Evolutionary conservation across 2,113 vertebrate genomes (phyloP), one percentile per base, ranked within the genome.

Genomic region (Engystomops pustulosus): DNA sequence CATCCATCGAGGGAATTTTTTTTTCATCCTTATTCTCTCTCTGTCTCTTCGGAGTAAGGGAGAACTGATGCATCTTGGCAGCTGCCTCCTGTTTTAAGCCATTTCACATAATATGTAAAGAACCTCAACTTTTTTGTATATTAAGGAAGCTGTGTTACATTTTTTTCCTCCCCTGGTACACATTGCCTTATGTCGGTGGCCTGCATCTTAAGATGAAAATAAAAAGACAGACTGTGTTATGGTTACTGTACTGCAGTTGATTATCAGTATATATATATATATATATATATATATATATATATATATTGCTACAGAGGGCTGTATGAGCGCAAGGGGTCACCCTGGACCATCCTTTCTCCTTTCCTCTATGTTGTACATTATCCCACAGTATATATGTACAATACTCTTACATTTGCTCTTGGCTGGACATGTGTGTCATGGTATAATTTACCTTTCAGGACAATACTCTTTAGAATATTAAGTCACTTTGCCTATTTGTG

Each of bases 31-130:
- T 87, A 87, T 86, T 88, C 88, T 91, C 91, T 88, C 88, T 90
- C 91, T 90, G 90, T 94, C 93, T 94, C 90, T 94, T 90, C 92
- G 87, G 91, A 94, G 93, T 91, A 90, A 91, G 91, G 90, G 87
- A 93, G 90, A 90, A 72, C 88, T 94, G 94, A 95, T 94, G 91
- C 91, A 90, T 88, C 84, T 90, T 94, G 94, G 93, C 94, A 93
- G 93, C 91, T 89, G 90, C 92, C 90, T 94, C 94, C 93, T 95
- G 93, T 93, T 94, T 94, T 91, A 91, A 95, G 94, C 92, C 94
- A 93, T 95, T 95, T 93, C 93, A 92, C 92, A 95, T 95, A 94
- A 95, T 92, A 92, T 89, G 94, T 89, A 92, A 92, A 93, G 90
- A 92, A 92, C 90, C 90, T 92, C 91, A 96, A 95, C 93, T 96